These are phyloP conservation scores for Sus scrofa DNA, from an alignment of 2,113 vertebrate species.

Conservation along the genomic window DNA sequence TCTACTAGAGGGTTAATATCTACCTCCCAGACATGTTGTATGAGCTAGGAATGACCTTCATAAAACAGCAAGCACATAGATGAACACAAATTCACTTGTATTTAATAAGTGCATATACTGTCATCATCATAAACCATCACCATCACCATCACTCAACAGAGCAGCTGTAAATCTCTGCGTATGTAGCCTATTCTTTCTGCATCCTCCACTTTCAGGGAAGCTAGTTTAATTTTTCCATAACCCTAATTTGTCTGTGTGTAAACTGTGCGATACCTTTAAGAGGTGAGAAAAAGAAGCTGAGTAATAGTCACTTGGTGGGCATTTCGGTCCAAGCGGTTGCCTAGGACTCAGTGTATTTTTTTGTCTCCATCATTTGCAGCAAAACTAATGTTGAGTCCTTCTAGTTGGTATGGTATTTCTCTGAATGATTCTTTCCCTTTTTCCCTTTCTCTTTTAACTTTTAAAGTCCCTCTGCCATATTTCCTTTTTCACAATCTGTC, in stretches of 20 bases:
- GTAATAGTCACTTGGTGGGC: not conserved
- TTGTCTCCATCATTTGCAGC: not conserved
- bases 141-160: not conserved
- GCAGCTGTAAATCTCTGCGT: not conserved
- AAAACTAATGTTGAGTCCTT: not conserved
- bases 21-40: not conserved
- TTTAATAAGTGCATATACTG: not conserved
- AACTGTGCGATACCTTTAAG: not conserved
- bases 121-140: not conserved
- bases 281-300: not conserved
- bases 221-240: not conserved
- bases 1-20: not conserved
- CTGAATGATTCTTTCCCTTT: not conserved
- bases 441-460: not conserved
- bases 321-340: not conserved
- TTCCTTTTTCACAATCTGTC: not conserved
- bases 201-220: not conserved
- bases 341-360: not conserved
- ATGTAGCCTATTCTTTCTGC: not conserved
- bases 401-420: not conserved
- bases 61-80: not conserved
- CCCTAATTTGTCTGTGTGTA: not conserved
- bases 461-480: not conserved
- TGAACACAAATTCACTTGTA: not conserved
- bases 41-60: constrained; percentile 6